Evolutionary conservation across 2,113 vertebrate species (phyloP), one percentile per base, ranked within the genome.

Genomic region (Seriola aureovittata): DNA sequence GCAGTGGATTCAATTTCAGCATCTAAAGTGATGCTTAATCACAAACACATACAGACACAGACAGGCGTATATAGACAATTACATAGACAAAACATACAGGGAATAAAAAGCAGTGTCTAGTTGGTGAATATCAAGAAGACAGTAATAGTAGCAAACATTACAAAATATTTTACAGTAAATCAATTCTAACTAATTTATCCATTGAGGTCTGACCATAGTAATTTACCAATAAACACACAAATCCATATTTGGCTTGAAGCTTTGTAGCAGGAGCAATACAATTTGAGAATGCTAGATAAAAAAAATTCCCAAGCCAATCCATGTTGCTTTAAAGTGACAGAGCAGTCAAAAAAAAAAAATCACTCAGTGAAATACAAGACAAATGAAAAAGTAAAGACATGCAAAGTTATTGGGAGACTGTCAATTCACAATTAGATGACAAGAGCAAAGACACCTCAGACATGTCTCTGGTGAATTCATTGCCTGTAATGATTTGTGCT

Each of bases 81-180:
- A 66, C 44, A 68, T 36, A 54, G 57, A 62, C 19, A 7, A 5
- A 11, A 50, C 40, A 63, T 32, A 46, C 10, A 21, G 21, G 44
- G 5, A 71, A 69, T 34, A 62, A 71, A 59, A 17, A 32, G 55
- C 3, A 0, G 46, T 23, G 12, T 71, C 25, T 11, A 57, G 19
- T 78, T 52, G 50, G 67, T 83, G 34, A 63, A 65, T n/a, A 54
- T 66, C 34, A 84, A 52, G 16, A 60, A 16, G 69, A 75, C 36
- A 29, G 23, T 44, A 79, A 75, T 14, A 60, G 3, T 34, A 55
- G 63, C 54, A 77, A 75, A 59, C 13, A 65, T 60, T 58, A 6
- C n/a, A 54, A 62, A 64, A 76, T 72, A 52, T 75, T 78, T 77
- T 67, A 48, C 48, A 68, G 29, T 25, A 78, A 84, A 88, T 88